Evolutionary conservation across 2,888 invertebrate genomes (phyloP).

Genomic region (Lasioglossum morio): DNA sequence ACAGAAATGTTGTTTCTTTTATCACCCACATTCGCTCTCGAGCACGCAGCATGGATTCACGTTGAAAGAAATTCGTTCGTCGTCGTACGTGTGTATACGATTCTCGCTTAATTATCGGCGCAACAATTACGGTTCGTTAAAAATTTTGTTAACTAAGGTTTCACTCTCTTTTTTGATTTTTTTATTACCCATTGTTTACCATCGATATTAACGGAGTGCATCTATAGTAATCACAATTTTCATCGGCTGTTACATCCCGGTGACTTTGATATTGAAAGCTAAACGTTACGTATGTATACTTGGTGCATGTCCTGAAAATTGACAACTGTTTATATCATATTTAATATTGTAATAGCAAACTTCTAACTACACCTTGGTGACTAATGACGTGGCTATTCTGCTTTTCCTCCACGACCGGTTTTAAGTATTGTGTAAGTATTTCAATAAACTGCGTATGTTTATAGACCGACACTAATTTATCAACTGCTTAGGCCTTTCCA

Average conservation of each 20-base stretch:
- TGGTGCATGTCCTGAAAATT: conserved; percentile 59
- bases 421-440: conserved; percentile 24
- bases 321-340: conserved; percentile 53
- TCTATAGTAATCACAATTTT: conserved; percentile 30
- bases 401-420: conserved; percentile 17
- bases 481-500: conserved; percentile 58
- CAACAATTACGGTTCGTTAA: conserved; percentile 30
- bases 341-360: conserved; percentile 48
- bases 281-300: conserved; percentile 47
- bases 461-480: conserved; percentile 54
- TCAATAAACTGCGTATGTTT: conserved; percentile 38
- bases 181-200: conserved; percentile 18
- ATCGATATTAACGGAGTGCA: conserved; percentile 39
- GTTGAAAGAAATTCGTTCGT: conserved; percentile 21
- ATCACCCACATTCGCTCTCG: conserved; percentile 19
- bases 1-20: conserved; percentile 32
- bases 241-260: conserved; percentile 7
- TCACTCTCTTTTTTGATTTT: background rate
- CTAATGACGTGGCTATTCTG: conserved; percentile 31
- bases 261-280: conserved; percentile 49
- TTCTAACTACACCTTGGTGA: conserved; percentile 51
- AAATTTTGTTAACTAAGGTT: conserved; percentile 25
- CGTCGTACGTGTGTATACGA: conserved; percentile 14
- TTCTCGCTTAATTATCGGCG: conserved; percentile 13
- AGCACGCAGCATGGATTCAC: conserved; percentile 22